Percentiles rank a stretch among this genome's conserved stretches.
Evolutionary conservation across 2,797 vertebrate genomes (phyloP).

Genomic region (Neopelma chrysocephalum): DNA sequence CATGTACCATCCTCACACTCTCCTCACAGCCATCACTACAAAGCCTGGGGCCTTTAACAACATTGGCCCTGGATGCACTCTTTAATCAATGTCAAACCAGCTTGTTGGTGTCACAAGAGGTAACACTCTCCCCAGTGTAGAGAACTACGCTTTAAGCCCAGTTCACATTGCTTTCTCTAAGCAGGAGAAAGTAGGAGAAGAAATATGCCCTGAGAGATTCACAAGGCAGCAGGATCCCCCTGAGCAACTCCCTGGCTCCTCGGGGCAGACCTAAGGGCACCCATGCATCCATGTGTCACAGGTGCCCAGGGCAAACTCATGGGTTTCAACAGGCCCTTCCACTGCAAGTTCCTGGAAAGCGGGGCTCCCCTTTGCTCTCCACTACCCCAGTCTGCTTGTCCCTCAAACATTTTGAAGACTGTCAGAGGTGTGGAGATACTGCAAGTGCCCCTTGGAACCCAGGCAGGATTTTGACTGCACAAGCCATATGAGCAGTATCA

Average conservation of each 20-base stretch:
- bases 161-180: not conserved
- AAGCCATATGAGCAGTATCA: not conserved
- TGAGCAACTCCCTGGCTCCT: not conserved
- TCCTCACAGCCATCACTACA: not conserved
- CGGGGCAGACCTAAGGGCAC: not conserved
- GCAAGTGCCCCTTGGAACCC: not conserved
- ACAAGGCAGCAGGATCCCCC: not conserved
- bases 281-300: accelerated
- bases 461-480: not conserved
- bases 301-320: not conserved
- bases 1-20: not conserved
- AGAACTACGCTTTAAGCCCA: not conserved
- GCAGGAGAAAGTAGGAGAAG: not conserved
- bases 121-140: not conserved
- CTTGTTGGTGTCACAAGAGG: accelerated
- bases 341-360: not conserved
- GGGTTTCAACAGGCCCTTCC: not conserved
- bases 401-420: not conserved
- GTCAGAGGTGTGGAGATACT: not conserved
- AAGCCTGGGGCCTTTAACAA: not conserved
- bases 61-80: not conserved
- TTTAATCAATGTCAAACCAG: not conserved
- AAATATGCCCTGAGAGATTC: not conserved
- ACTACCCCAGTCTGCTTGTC: not conserved
- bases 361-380: not conserved